Evolutionary conservation across 2,797 vertebrate species (phyloP), one percentile per base, ranked within the genome.

Genomic region (Clamator glandarius): DNA sequence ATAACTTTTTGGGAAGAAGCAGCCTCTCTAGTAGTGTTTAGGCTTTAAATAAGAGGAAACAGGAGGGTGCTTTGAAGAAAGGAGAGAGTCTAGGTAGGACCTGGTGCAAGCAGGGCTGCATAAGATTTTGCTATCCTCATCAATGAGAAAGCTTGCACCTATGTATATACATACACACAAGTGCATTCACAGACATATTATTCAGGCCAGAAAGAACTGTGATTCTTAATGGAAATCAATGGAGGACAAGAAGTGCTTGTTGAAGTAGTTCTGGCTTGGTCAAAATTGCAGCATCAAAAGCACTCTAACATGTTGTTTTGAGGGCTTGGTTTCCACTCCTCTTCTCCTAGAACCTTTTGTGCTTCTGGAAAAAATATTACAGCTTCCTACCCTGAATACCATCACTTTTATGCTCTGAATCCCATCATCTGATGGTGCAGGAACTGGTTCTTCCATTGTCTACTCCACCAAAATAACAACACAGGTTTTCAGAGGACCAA

Each of bases 241-340:
- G 11, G 39, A 70, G 69, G 55, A 87, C 80, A 78, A 75, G 66
- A 77, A 90, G 51, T 67, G 67, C 58, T 92, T 59, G 46, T 39
- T 79, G 90, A 86, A 95, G 85, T 74, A 73, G 26, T 66, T 95
- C 82, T 91, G 52, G 58, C 57, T 70, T 79, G 66, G 61, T 80
- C 80, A 88, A 68, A 89, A 92, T 80, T 13, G 44, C 75, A 87
- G 63, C 63, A 77, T 57, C 46, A 68, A 61, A 79, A 94, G 70
- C 29, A 92, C 36, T 74, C 46, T 46, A 17, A 20, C 6, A n/a
- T 81, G 25, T 25, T 87, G 39, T 81, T 92, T 93, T 25, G 63
- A 90, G 63, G 48, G 42, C 7, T 82, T 75, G 54, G 12, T 74
- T 95, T 81, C 82, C 25, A 67, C 36, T 73, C 44, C 55, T 24